These are phyloP conservation scores for Biston betularia DNA, from an alignment of 2,888 invertebrate species.

Conservation along the genomic window DNA sequence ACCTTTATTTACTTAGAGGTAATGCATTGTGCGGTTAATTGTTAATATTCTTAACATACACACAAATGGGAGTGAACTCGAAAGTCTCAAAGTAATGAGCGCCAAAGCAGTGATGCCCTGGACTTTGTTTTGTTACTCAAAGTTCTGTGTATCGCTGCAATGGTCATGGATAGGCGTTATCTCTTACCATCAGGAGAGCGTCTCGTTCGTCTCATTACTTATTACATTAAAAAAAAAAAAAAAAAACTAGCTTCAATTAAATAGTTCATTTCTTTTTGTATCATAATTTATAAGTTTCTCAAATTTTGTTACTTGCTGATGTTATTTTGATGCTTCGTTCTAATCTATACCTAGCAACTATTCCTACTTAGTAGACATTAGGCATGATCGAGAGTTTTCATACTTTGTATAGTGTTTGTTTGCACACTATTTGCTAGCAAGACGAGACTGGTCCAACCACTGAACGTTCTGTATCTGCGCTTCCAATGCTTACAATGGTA, in stretches of 20 bases:
- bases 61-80: slow-evolving; percentile 18
- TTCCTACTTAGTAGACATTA: slow-evolving; percentile 11
- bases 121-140: too few species aligned
- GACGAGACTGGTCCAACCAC: slow-evolving; percentile 4
- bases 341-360: slow-evolving; percentile 10
- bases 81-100: too few species aligned
- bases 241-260: background rate
- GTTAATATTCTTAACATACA: slow-evolving; percentile 14
- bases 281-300: slow-evolving; percentile 9
- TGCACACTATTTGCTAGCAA: slow-evolving; percentile 13
- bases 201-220: too few species aligned
- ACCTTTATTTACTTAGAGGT: slow-evolving; percentile 19
- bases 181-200: too few species aligned
- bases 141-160: too few species aligned
- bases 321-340: slow-evolving; percentile 26
- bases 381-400: slow-evolving; percentile 22
- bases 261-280: slow-evolving; percentile 6
- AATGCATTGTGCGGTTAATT: slow-evolving; percentile 16
- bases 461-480: too few species aligned
- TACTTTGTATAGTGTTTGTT: slow-evolving; percentile 13
- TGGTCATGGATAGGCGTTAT: too few species aligned
- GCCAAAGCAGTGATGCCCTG: too few species aligned
- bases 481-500: too few species aligned
- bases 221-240: too few species aligned
- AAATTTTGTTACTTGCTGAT: slow-evolving; percentile 18